Conservation (phyloP, 2,797 vertebrate genomes). For the Takifugu rubripes region DNA sequence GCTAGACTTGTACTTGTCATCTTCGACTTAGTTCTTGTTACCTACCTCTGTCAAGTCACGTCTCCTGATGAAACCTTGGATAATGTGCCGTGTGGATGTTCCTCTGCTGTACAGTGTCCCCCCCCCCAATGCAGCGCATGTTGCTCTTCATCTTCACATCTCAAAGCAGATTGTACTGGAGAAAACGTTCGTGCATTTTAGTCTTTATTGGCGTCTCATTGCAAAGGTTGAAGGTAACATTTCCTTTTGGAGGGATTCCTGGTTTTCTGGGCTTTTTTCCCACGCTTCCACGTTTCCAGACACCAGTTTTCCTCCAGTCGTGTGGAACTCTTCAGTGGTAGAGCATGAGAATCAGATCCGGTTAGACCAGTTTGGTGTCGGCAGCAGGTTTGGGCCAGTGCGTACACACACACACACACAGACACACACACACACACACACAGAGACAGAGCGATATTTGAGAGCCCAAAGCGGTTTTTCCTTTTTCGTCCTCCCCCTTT, state of each 20-base stretch:
- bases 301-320: constrained; percentile 6
- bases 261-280: too few relatives aligned
- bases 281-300: constrained; percentile 4
- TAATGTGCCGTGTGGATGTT: constrained; percentile 52
- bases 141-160: constrained; percentile 35
- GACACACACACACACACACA: constrained; percentile 5
- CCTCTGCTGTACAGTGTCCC: constrained; percentile 41
- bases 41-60: constrained; percentile 63
- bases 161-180: constrained; percentile 12
- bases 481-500: constrained; percentile 11
- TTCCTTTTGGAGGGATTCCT: too few relatives aligned
- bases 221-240: constrained; percentile 17
- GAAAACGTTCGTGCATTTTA: background rate
- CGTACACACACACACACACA: too few relatives aligned
- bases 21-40: constrained; percentile 61
- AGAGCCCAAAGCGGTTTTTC: constrained; percentile 32
- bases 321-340: constrained; percentile 19
- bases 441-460: constrained; percentile 20
- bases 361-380: constrained; percentile 54
- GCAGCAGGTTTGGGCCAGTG: too few relatives aligned
- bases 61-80: constrained; percentile 35
- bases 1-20: constrained; percentile 58
- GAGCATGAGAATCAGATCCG: constrained; percentile 44
- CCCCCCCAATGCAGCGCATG: constrained; percentile 52
- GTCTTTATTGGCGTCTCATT: background rate